Evolutionary conservation across 1,140 invertebrate species (phyloP), one percentile per base, ranked within the genome.

Genomic region (Drosophila miranda): DNA sequence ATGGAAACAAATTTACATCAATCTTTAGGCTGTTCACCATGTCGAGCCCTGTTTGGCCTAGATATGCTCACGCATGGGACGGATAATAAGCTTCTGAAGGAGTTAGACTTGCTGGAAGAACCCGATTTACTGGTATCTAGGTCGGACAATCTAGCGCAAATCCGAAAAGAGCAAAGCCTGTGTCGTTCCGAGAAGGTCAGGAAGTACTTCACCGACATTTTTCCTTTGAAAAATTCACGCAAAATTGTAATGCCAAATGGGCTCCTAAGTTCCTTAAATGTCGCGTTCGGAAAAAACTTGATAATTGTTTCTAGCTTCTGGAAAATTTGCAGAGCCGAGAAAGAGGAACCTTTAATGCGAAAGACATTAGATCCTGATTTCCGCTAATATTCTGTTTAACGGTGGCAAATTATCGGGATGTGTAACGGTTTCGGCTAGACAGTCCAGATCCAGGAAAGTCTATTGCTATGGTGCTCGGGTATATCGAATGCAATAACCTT

Each of bases 21-120:
- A 6, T 46, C 54, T 0, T 52, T 55, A 6, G 43, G 50, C 11
- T 44, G 51, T 14, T 68, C 64, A n/a, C 64, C 71, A 3, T 62
- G 62, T 28, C 45, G 54, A 21, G 54, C 58, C 2, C 11, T 69
- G 3, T 74, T 50, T 45, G 64, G 71, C 0, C 1, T 57, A 7
- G 43, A 74, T 1, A 69, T 69, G 71, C 42, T 53, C 6, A 53
- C 11, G 2, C 51, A 53, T 42, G 51, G 51, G 3, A 42, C 51
- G 1, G 38, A 53, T 19, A 42, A 53, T 42, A 30, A 19, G 2
- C 7, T 42, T 3, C 19, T 53, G 6, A 53, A 23, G 13, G 16
- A 42, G 4, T 23, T 42, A 34, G n/a, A 30, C 16, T 21, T 41
- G 14, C 9, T 52, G 19, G 50, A 52, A 11, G 50, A 53, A 28